Evolutionary conservation across 2,888 invertebrate species (phyloP), one percentile per base, ranked within the genome.

Genomic region (Athalia circularis): DNA sequence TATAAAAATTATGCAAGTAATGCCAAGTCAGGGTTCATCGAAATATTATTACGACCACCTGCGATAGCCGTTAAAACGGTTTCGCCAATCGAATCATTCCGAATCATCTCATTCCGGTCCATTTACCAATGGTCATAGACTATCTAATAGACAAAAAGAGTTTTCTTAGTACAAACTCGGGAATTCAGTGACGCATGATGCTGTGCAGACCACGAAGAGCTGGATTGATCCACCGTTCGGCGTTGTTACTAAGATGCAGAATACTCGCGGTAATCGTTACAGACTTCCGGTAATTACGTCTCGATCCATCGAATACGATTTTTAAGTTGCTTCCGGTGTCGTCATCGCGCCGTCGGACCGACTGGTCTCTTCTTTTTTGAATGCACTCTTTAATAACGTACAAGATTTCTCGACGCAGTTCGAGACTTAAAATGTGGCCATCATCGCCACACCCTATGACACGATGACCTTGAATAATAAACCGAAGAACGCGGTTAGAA

Each of bases 271-370:
- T 61, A 72, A 72, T 72, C 47, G 59, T 61, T 59, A 72, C 47
- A 45, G 48, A 61, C 72, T 72, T 72, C 72, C 72, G 47, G 72
- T 45, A 57, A 59, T 75, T 62, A 62, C 50, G 62, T 75, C 62
- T 75, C 62, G 75, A 62, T 7, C 64, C 72, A 72, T 72, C 72
- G 72, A 72, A 11, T 72, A 13, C 72, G 72, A 59, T 72, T 72
- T 29, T 61, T 47, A 72, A 13, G 75, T n/a, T 62, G 50, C 50
- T 75, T 75, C 75, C 75, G 75, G 75, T 75, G 48, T 29, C 47
- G 62, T 75, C 13, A 75, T 50, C 15, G 29, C 0, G 29, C 29
- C 29, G 29, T 29, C 29, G 1, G 29, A 29, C 29, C 29, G 29
- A 29, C 29, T 29, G 29, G 29, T 29, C 29, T 29, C 29, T 2